Evolutionary conservation across 2,888 invertebrate species (phyloP), one percentile per base, ranked within the genome.

Genomic region (Heteropelma amictum): DNA sequence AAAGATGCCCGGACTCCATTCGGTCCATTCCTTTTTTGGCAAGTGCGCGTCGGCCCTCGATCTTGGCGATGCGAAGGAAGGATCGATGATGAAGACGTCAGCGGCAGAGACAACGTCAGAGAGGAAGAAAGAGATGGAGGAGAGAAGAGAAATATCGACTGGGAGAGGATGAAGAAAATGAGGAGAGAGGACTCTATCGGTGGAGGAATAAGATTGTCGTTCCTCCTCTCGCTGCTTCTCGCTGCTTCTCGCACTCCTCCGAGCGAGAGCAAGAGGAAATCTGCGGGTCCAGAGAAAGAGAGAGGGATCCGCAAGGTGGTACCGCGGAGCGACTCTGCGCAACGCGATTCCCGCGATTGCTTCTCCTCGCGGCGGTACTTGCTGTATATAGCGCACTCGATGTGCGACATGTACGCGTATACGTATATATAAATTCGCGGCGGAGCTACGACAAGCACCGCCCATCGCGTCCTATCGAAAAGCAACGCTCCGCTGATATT

Each of bases 391-490:
- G 12, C 30, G 53, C 28, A 28, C 53, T 53, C 53, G 33, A 33
- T 17, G 30, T 30, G 19, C n/a, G 19, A 33, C 53, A 19, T 10
- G 33, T 4, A 12, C 28, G n/a, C 35, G n/a, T 51, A 28, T 14
- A 51, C 51, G 14, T 28, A 28, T 51, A 28, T 28, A 10, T 17
- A 56, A 38, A 82, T 81, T 84, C 82, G 85, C 78, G 79, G 80
- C 80, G 77, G 81, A 81, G 82, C 76, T 70, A 77, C 73, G 72
- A 74, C 54, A 81, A 82, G 85, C 10, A n/a, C 82, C 76, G 85
- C 88, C 88, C 88, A 88, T 84, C 85, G 83, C 84, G 83, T 85
- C 86, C 87, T 84, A 85, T 85, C 85, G 79, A 83, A 75, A 72
- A 70, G 38, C 64, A 63, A 26, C 21, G 42, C 72, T 64, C 70